Conservation (phyloP, 1,140 invertebrate genomes). For the Zaprionus vittiger region DNA sequence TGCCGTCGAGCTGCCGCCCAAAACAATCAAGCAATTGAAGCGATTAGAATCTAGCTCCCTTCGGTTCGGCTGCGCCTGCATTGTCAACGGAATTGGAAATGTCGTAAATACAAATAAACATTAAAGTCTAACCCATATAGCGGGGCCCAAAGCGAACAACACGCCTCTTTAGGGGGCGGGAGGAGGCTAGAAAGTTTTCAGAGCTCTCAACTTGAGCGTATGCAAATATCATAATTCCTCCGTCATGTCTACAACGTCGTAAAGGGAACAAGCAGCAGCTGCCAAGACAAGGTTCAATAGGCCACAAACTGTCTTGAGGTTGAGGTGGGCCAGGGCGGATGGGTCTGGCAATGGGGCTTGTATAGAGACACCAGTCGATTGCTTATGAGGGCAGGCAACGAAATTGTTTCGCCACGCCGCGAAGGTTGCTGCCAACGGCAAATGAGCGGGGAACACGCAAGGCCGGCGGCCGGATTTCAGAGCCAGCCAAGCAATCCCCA, state of each 20-base stretch:
- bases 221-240: slow-evolving; percentile 80
- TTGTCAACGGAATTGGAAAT: slow-evolving; percentile 72
- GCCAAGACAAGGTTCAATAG: slow-evolving; percentile 43
- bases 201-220: slow-evolving; percentile 67
- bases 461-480: slow-evolving; percentile 23
- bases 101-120: slow-evolving; percentile 70
- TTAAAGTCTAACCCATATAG: slow-evolving; percentile 52
- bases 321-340: background rate
- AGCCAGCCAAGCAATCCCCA: background rate
- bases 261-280: slow-evolving; percentile 44
- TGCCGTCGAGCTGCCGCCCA: slow-evolving; percentile 36
- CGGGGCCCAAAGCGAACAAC: background rate
- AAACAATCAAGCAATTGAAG: slow-evolving; percentile 56
- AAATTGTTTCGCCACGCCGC: slow-evolving; percentile 79
- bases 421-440: slow-evolving; percentile 68
- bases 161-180: background rate
- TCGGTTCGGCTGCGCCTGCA: background rate
- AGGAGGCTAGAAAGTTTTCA: slow-evolving; percentile 6
- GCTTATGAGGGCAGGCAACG: slow-evolving; percentile 70
- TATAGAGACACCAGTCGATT: slow-evolving; percentile 36
- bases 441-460: slow-evolving; percentile 74
- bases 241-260: slow-evolving; percentile 58
- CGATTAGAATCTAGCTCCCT: slow-evolving; percentile 63
- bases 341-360: slow-evolving; percentile 22
- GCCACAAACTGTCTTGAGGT: slow-evolving; percentile 54